Conservation (phyloP, 2,888 invertebrate genomes). For the Malacosoma neustria region DNA sequence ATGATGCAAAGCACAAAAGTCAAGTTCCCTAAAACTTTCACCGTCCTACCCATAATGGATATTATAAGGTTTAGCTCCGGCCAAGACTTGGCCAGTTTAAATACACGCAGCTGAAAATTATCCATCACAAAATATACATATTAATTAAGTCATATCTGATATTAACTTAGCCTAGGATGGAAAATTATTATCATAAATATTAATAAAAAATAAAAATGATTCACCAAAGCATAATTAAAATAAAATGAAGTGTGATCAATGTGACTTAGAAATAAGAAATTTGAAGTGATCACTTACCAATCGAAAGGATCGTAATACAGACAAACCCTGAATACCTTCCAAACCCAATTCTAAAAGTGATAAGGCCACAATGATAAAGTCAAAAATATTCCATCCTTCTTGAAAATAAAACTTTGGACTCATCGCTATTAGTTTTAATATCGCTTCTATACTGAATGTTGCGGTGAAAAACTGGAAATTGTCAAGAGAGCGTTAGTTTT, state of each 20-base stretch:
- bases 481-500: background rate
- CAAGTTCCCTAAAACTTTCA: constrained; percentile 95
- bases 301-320: constrained; percentile 97
- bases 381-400: constrained; percentile 99
- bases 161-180: too few species aligned
- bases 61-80: constrained; percentile 95
- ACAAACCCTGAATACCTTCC: constrained; percentile 96
- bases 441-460: constrained; percentile 96
- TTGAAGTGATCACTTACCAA: constrained; percentile 82
- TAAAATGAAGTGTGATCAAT: too few species aligned
- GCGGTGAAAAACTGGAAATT: constrained; percentile 93
- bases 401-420: constrained; percentile 98
- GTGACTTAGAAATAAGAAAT: too few species aligned
- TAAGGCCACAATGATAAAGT: constrained; percentile 97
- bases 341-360: constrained; percentile 95
- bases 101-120: constrained; percentile 90
- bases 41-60: constrained; percentile 95
- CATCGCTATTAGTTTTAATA: constrained; percentile 95
- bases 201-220: too few species aligned
- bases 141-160: background rate
- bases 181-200: too few species aligned
- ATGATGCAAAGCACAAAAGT: constrained; percentile 96
- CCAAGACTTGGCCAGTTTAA: constrained; percentile 98
- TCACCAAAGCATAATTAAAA: too few species aligned
- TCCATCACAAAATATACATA: constrained; percentile 33